Conservation (phyloP, 2,888 invertebrate species). For the Cynaeus angustus region DNA sequence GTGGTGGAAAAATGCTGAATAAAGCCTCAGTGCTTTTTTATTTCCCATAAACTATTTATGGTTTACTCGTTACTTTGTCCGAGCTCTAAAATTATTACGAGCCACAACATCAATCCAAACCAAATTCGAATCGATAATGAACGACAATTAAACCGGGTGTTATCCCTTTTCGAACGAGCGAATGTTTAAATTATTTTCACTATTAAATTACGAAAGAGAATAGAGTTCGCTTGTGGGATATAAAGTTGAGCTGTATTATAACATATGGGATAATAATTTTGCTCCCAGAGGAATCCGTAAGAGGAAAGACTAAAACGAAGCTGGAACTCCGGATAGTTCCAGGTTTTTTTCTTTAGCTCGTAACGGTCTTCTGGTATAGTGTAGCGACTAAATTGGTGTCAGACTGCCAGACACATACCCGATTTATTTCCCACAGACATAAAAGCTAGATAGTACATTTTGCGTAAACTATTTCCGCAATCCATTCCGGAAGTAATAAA, state of each 20-base stretch:
- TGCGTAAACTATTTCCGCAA: constrained; percentile 40
- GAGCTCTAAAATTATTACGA: constrained; percentile 42
- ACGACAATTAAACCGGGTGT: constrained; percentile 27
- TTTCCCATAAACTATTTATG: constrained; percentile 44
- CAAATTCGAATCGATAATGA: constrained; percentile 35
- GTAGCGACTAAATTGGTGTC: constrained; percentile 17
- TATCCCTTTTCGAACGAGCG: background rate
- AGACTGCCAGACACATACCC: background rate
- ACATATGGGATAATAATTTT: constrained; percentile 36
- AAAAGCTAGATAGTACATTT: constrained; percentile 13
- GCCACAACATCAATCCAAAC: constrained; percentile 24
- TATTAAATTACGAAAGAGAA: constrained; percentile 31
- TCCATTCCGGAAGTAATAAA: constrained; percentile 38
- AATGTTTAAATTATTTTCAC: constrained; percentile 26
- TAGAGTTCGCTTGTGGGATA: constrained; percentile 21
- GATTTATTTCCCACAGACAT: constrained; percentile 5
- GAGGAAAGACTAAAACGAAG: constrained; percentile 29
- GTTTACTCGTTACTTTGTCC: constrained; percentile 42
- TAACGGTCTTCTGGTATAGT: constrained; percentile 7
- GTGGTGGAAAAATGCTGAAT: constrained; percentile 40
- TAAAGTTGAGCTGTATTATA: constrained; percentile 31
- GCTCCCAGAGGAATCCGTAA: constrained; percentile 14
- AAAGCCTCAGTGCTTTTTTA: constrained; percentile 43
- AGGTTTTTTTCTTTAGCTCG: background rate
- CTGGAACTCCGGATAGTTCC: constrained; percentile 5